phyloP scores from a whole-genome alignment of 2,888 invertebrate species.

The Nephrotoma appendiculata region DNA sequence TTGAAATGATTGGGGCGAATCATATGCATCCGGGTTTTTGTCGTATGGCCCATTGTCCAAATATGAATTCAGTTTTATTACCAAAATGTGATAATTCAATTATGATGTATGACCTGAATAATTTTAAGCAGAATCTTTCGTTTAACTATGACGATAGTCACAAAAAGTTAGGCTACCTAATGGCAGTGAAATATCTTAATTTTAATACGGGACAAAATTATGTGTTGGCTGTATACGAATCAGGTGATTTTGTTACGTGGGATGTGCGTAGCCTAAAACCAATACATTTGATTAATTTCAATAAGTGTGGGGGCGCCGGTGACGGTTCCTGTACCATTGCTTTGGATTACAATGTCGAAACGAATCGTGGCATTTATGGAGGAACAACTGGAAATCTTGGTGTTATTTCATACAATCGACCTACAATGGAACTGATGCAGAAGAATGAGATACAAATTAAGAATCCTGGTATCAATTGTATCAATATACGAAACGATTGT shows the following conservation, averaged over 20 bases:
- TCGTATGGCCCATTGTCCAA: slow-evolving; percentile 41
- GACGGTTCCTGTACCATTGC: slow-evolving; percentile 56
- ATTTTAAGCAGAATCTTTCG: slow-evolving; percentile 22
- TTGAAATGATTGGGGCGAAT: slow-evolving; percentile 32
- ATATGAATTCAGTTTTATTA: slow-evolving; percentile 46
- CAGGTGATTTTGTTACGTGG: slow-evolving; percentile 57
- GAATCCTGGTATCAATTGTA: slow-evolving; percentile 56
- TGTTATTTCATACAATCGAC: slow-evolving; percentile 24
- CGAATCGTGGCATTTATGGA: slow-evolving; percentile 52
- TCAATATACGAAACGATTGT: slow-evolving; percentile 50
- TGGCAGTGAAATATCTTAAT: slow-evolving; percentile 39
- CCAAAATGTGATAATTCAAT: slow-evolving; percentile 42
- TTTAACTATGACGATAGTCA: not conserved
- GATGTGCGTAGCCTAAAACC: slow-evolving; percentile 46
- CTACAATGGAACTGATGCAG: slow-evolving; percentile 35
- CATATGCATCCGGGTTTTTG: slow-evolving; percentile 52
- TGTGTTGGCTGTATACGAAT: slow-evolving; percentile 57
- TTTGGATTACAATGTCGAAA: slow-evolving; percentile 51
- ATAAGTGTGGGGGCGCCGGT: slow-evolving; percentile 23
- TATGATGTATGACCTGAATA: slow-evolving; percentile 28
- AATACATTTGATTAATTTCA: slow-evolving; percentile 38
- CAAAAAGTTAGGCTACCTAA: slow-evolving; percentile 36
- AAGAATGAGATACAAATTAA: slow-evolving; percentile 50
- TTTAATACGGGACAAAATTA: slow-evolving; percentile 33
- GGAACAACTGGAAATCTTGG: slow-evolving; percentile 24